Percentiles rank a stretch among this genome's conserved stretches.
These are phyloP conservation scores for Rhagonycha lutea DNA, from an alignment of 2,888 invertebrate genomes.

Conservation along the genomic window DNA sequence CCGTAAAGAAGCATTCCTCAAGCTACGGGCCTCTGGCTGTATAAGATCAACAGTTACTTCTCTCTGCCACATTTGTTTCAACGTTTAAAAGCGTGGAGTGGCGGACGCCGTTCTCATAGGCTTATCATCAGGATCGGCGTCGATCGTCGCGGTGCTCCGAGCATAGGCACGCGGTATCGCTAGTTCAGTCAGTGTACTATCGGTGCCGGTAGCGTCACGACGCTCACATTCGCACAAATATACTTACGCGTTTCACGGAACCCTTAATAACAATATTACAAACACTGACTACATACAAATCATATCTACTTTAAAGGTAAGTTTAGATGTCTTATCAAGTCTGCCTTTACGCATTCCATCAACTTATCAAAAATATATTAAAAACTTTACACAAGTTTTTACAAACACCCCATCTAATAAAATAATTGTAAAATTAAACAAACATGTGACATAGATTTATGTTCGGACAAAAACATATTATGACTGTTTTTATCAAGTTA, in stretches of 20 bases:
- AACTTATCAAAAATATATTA: not conserved
- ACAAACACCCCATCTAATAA: not conserved
- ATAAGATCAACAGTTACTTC: constrained; percentile 56
- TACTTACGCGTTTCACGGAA: constrained; percentile 25
- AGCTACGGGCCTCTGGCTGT: constrained; percentile 42
- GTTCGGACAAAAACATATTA: constrained; percentile 1
- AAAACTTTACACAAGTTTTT: not conserved
- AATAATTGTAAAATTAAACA: not conserved
- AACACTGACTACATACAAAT: not conserved
- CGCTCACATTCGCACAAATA: not conserved
- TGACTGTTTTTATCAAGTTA: not conserved
- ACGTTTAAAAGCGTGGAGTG: constrained; percentile 52
- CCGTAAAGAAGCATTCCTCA: constrained; percentile 52
- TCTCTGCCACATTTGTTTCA: constrained; percentile 53
- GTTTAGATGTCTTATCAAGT: not conserved
- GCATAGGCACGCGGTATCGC: constrained; percentile 34
- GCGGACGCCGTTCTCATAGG: constrained; percentile 51
- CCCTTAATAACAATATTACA: not conserved
- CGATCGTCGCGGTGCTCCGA: constrained; percentile 37
- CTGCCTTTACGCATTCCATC: not conserved
- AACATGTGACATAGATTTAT: not conserved
- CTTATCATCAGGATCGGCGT: constrained; percentile 46
- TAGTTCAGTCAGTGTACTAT: constrained; percentile 31
- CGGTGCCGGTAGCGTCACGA: constrained; percentile 29
- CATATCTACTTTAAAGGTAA: constrained; percentile 5